A percentile compares a stretch with the other conserved stretches of the same genome.
Conservation (phyloP, 2,797 vertebrate species). For the Microctenopoma stevenorrisi region DNA sequence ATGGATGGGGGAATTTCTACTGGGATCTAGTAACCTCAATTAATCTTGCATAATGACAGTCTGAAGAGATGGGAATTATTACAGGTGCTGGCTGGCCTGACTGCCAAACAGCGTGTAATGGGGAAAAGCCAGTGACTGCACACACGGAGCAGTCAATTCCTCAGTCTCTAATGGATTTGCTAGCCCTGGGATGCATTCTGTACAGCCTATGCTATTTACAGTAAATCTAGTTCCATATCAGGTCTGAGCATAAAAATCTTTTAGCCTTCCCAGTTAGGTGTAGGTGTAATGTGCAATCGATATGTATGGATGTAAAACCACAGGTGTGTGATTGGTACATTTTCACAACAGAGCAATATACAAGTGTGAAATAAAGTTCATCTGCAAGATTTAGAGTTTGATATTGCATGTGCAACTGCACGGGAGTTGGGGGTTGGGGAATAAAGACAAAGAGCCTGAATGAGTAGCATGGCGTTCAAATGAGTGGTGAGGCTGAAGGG, state of each 20-base stretch:
- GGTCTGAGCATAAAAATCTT: slow-evolving; percentile 39
- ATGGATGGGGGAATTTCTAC: slow-evolving; percentile 31
- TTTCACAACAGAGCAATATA: slow-evolving; percentile 22
- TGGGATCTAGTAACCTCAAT: slow-evolving; percentile 55
- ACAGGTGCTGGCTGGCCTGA: slow-evolving; percentile 60
- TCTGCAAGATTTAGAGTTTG: slow-evolving; percentile 31
- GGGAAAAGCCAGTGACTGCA: slow-evolving; percentile 45
- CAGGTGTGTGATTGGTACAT: slow-evolving; percentile 33
- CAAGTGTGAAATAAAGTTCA: slow-evolving; percentile 24
- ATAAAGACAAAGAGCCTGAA: slow-evolving; percentile 33
- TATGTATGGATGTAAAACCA: slow-evolving; percentile 17
- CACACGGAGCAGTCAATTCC: slow-evolving; percentile 25
- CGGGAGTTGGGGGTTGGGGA: slow-evolving; percentile 4
- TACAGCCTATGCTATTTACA: slow-evolving; percentile 31
- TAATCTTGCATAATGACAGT: slow-evolving; percentile 49
- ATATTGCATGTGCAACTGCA: slow-evolving; percentile 62
- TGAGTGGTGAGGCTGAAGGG: slow-evolving; percentile 26
- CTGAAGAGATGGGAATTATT: slow-evolving; percentile 52
- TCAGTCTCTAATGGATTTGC: slow-evolving; percentile 50
- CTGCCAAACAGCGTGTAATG: slow-evolving; percentile 36
- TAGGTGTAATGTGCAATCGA: slow-evolving; percentile 33
- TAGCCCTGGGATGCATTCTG: slow-evolving; percentile 22
- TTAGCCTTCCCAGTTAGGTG: slow-evolving; percentile 18
- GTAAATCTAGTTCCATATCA: slow-evolving; percentile 20
- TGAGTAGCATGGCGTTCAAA: slow-evolving; percentile 60